These are phyloP conservation scores for Arizona elegans DNA, from an alignment of 2,113 vertebrate genomes.

Conservation along the genomic window DNA sequence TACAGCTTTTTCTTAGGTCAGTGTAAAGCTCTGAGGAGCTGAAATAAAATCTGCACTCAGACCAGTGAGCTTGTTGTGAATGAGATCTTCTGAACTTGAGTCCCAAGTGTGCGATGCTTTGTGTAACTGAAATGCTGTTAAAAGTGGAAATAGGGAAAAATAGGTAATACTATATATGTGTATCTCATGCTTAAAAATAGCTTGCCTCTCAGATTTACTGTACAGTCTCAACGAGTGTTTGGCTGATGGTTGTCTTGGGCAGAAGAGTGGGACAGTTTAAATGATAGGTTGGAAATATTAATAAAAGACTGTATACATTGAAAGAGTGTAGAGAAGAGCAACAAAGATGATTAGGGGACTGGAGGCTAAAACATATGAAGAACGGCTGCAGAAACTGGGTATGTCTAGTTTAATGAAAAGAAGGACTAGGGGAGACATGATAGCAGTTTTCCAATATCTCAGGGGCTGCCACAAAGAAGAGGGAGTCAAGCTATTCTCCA, in stretches of 20 bases:
- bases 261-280: not conserved
- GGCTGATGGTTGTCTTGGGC: not conserved
- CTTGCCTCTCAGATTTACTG: not conserved
- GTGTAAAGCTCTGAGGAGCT: not conserved
- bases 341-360: too few relatives aligned
- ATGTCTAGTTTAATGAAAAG: too few relatives aligned
- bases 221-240: not conserved
- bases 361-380: too few relatives aligned
- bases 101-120: conserved; percentile 8
- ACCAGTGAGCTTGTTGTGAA: not conserved
- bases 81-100: not conserved
- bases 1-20: not conserved
- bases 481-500: too few relatives aligned
- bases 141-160: conserved; percentile 20
- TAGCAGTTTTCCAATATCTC: too few relatives aligned
- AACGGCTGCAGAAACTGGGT: too few relatives aligned
- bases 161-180: not conserved
- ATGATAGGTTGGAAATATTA: not conserved
- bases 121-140: conserved; percentile 12
- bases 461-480: too few relatives aligned
- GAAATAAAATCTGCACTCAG: not conserved
- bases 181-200: not conserved
- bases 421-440: too few relatives aligned
- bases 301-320: not conserved
- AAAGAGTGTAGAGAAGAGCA: not conserved